These are phyloP conservation scores for Capreolus pygargus DNA, from an alignment of 2,113 vertebrate species.

Conservation along the genomic window DNA sequence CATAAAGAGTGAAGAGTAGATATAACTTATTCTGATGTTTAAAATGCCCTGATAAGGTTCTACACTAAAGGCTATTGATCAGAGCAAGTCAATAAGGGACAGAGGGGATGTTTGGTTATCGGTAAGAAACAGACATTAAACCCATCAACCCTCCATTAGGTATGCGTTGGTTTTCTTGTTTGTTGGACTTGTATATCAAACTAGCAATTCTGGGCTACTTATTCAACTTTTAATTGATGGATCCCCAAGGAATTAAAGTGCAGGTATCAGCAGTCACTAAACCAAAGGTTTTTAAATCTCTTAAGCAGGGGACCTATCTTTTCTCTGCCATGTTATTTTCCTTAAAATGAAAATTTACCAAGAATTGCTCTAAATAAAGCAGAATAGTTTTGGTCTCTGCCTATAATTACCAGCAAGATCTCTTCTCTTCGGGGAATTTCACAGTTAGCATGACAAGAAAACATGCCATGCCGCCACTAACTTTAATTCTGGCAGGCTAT, in stretches of 20 bases:
- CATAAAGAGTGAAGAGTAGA: neutral
- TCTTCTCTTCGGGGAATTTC: neutral
- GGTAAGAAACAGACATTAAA: conserved; percentile 28
- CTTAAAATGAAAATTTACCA: neutral
- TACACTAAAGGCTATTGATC: conserved; percentile 40
- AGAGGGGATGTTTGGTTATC: conserved; percentile 2
- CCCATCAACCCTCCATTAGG: neutral
- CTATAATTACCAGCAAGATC: neutral
- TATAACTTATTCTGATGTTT: conserved; percentile 17
- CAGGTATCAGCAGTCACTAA: conserved; percentile 3
- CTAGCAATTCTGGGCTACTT: neutral
- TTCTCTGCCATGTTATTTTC: neutral
- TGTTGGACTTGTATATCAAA: neutral
- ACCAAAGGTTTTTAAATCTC: neutral
- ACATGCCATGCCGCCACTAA: too few species aligned
- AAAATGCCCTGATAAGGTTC: neutral
- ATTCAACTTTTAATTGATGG: neutral
- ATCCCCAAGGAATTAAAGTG: neutral
- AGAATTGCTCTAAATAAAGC: neutral
- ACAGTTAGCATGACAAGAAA: neutral
- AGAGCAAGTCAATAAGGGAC: neutral
- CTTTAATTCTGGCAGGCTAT: neutral
- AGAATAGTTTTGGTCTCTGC: neutral
- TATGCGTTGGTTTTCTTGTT: neutral
- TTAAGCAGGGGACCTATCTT: neutral